Conservation (phyloP, 2,113 vertebrate species). For the Pholis gunnellus region DNA sequence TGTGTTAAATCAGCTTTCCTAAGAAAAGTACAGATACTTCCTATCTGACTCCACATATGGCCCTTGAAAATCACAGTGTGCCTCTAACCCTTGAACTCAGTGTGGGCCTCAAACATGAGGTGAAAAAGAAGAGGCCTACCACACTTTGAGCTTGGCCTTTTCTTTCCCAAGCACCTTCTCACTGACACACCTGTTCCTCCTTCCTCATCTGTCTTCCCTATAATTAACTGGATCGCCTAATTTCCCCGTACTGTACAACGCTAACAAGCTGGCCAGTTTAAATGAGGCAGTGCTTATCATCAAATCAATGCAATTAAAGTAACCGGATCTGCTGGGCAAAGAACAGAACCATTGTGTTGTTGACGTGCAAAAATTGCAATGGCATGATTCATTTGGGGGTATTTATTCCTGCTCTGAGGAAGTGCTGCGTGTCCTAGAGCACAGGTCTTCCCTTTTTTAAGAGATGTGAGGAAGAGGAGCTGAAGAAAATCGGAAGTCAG, state of each 20-base stretch:
- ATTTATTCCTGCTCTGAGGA: neutral
- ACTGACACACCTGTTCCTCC: neutral
- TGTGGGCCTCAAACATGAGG: neutral
- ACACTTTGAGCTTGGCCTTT: neutral
- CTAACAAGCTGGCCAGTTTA: neutral
- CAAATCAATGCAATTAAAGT: neutral
- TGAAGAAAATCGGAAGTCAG: neutral
- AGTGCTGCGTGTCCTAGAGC: neutral
- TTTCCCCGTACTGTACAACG: neutral
- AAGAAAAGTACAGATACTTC: too few species aligned
- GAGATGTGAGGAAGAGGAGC: neutral
- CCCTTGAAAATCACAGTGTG: neutral
- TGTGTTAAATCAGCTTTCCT: neutral
- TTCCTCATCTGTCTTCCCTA: neutral
- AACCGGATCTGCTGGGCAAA: neutral
- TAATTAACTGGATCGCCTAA: neutral
- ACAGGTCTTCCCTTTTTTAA: neutral
- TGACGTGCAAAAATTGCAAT: neutral
- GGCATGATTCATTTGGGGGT: neutral
- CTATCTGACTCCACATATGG: neutral
- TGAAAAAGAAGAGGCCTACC: neutral
- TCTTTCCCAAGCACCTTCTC: neutral
- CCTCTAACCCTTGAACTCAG: neutral
- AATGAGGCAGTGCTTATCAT: neutral
- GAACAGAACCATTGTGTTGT: neutral